Base-by-base conservation (phyloP, 2,113 vertebrate genomes). In the Egretta garzetta region DNA sequence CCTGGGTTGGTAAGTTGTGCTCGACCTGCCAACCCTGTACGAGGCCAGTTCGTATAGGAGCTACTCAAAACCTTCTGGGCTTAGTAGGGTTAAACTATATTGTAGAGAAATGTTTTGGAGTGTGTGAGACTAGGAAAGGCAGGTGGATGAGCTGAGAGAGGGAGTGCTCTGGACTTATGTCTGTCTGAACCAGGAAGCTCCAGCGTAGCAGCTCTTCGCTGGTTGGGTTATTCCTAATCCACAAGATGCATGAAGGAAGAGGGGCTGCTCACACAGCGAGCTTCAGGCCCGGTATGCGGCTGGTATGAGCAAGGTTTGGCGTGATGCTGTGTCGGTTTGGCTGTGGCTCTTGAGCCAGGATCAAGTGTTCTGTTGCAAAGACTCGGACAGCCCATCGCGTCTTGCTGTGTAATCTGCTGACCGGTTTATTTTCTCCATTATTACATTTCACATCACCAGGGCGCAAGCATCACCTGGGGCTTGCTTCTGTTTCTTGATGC, bases 1-100 rank as follows among this genome's bases (percentile, higher is more conserved):
- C 33, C 20, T 2, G 7, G 23, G 43, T 3, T 0, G 3, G 14
- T 37, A 27, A 45, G 13, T 60, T 0, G 0, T 37, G 39, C 55
- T 82, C 75, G 33, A 14, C 35, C 66, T 75, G 59, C 58, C 43
- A 19, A 6, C 0, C 4, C 86, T 59, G 21, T 14, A 8, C n/a
- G 27, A 60, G 55, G 23, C 43, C 83, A 28, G 47, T 21, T 67
- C 3, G 0, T 43, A 0, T 0, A 0, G 35, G 60, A 74, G 68
- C 85, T 64, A 21, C 55, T 68, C 58, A 32, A 5, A 71, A 33
- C n/a, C 32, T 2, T 8, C 81, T 28, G 37, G 64, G 71, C 56
- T 79, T 12, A 9, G 55, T 1, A 23, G 92, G 50, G 59, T 87
- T 77, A 77, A 70, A 47, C 16, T 53, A 3, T 19, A 32, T 4